Percentiles rank a stretch among this genome's conserved stretches.
These are phyloP conservation scores for Poecilia latipinna DNA, from an alignment of 2,113 vertebrate genomes.

Conservation along the genomic window DNA sequence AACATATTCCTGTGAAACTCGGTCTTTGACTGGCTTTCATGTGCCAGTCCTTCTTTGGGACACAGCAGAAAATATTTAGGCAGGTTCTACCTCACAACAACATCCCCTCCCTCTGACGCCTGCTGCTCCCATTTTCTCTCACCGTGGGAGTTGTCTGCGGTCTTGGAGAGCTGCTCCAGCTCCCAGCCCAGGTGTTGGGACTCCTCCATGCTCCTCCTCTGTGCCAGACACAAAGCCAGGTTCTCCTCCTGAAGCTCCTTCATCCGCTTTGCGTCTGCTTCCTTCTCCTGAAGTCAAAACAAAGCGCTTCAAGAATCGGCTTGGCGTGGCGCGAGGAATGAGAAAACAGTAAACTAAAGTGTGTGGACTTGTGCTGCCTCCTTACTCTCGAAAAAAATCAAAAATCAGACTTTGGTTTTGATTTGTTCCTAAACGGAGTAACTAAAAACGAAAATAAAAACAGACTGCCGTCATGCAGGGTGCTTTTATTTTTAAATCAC, in stretches of 20 bases:
- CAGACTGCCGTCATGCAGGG: too few relatives aligned
- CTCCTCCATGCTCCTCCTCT: conserved; percentile 93
- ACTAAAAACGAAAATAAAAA: too few relatives aligned
- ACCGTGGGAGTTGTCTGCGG: conserved; percentile 85
- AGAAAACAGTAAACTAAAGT: too few relatives aligned
- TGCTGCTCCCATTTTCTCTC: conserved; percentile 31
- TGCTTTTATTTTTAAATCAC: not conserved
- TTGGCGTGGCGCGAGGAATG: too few relatives aligned
- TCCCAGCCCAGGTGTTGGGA: conserved; percentile 93
- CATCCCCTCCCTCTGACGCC: not conserved
- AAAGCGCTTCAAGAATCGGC: not conserved
- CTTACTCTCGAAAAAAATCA: too few relatives aligned
- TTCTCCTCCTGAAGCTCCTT: conserved; percentile 93
- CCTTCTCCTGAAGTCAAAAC: conserved; percentile 82
- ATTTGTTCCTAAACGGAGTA: too few relatives aligned
- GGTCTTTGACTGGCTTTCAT: not conserved
- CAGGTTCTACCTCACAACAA: not conserved
- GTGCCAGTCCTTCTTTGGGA: not conserved
- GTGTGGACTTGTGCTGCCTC: too few relatives aligned
- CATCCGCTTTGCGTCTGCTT: conserved; percentile 85
- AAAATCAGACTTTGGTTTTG: too few relatives aligned
- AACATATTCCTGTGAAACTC: not conserved
- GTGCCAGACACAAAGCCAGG: conserved; percentile 88
- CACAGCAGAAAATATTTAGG: not conserved
- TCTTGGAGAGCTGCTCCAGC: conserved; percentile 89